phyloP scores from a whole-genome alignment of 37 sponge, comb jelly and placozoan genomes.

The Spongilla lacustris region DNA sequence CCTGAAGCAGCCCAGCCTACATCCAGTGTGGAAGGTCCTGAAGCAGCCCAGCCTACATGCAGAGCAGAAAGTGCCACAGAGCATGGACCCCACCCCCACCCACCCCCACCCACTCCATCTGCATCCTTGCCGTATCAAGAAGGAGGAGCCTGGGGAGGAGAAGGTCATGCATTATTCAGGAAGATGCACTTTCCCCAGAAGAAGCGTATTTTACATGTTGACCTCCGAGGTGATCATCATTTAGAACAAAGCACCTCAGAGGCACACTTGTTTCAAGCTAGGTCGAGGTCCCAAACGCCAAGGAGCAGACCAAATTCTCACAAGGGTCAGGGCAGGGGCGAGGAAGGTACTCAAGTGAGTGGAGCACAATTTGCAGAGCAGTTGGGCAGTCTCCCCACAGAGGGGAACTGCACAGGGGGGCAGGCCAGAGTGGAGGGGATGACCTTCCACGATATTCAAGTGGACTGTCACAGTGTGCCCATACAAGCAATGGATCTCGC shows the following conservation, averaged over 20 bases:
- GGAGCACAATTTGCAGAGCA: background rate
- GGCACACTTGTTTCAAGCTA: background rate
- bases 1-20: too few species aligned
- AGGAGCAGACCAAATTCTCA: too few species aligned
- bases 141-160: background rate
- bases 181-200: background rate
- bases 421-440: constrained; percentile 11
- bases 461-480: constrained; percentile 5
- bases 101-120: background rate
- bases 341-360: background rate
- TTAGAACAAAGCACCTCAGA: background rate
- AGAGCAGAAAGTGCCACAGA: background rate
- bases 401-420: background rate
- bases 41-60: background rate
- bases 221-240: background rate
- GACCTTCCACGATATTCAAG: background rate
- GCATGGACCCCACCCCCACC: background rate
- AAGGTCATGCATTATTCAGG: background rate
- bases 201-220: background rate
- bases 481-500: background rate
- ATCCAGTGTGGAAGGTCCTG: background rate
- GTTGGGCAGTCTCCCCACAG: background rate
- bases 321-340: background rate
- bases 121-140: background rate
- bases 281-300: background rate